Base-by-base conservation (phyloP, 2,797 vertebrate genomes). In the Leptoclinus maculatus region DNA sequence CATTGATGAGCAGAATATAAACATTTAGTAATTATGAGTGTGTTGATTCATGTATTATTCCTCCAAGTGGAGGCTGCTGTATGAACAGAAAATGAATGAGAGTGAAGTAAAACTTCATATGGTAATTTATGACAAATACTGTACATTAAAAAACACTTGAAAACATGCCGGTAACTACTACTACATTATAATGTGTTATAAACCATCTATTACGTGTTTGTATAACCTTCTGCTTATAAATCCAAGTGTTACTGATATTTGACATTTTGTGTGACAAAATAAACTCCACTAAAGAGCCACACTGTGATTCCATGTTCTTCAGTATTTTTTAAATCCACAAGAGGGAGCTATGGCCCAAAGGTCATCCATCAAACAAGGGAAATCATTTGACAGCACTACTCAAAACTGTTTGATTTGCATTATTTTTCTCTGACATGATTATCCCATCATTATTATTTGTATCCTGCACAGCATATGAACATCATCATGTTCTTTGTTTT, bases 241-340 rank as follows among this genome's bases (percentile, higher is more conserved):
- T 41, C 7, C 5, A 71, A 49, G 23, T 54, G n/a, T 39, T n/a
- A 39, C 5, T 41, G 6, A 69, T 23, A 34, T 51, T 70, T 36
- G 6, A 29, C 11, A 19, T 66, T 27, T 47, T 36, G 10, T 34
- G 32, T 34, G 49, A 63, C 49, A 45, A 7, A 27, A 38, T 19
- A 3, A 73, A 72, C 45, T 57, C 14, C 68, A 32, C 32, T 39
- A 12, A 2, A 23, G 10, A 49, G 19, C 25, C 23, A 45, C 14
- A 13, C 19, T 25, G 5, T 1, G 21, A 12, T 21, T 23, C 8
- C 25, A 17, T 6, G 32, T 69, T 12, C 51, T 23, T 17, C 13
- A 63, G 14, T 78, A 21, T 49, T 9, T n/a, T 53, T 66, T 0
- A 17, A 4, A 65, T 38, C 89, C 93, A 91, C 89, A 71, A 86